These are phyloP conservation scores for Alca torda DNA, from an alignment of 2,797 vertebrate genomes.

Conservation along the genomic window DNA sequence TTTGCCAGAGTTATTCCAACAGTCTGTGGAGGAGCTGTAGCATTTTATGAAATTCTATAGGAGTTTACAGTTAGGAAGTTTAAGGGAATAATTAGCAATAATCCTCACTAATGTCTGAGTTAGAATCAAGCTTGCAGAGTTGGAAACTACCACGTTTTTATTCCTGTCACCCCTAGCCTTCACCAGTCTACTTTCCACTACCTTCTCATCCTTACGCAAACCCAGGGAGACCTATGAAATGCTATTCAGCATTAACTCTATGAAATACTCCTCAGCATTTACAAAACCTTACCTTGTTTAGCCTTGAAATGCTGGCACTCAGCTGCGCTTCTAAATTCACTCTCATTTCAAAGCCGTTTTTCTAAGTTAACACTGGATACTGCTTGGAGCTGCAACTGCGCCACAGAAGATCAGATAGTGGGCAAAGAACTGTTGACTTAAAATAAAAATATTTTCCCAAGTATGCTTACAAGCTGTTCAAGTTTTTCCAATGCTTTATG, in stretches of 20 bases:
- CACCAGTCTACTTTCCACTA: background rate
- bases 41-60: background rate
- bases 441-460: constrained; percentile 10
- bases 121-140: background rate
- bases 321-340: background rate
- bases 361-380: background rate
- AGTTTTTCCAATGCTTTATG: background rate
- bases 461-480: background rate
- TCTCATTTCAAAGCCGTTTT: background rate
- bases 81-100: background rate
- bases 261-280: background rate
- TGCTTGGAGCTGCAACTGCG: background rate
- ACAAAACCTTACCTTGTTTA: background rate
- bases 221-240: background rate
- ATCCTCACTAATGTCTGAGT: background rate
- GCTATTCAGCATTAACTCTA: background rate
- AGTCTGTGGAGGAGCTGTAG: background rate
- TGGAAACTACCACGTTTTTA: background rate
- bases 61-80: background rate
- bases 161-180: background rate
- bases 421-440: background rate
- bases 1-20: background rate
- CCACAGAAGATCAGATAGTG: background rate
- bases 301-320: background rate
- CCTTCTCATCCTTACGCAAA: background rate